These are phyloP conservation scores for Odobenus rosmarus DNA, from an alignment of 2,113 vertebrate species.

Conservation along the genomic window DNA sequence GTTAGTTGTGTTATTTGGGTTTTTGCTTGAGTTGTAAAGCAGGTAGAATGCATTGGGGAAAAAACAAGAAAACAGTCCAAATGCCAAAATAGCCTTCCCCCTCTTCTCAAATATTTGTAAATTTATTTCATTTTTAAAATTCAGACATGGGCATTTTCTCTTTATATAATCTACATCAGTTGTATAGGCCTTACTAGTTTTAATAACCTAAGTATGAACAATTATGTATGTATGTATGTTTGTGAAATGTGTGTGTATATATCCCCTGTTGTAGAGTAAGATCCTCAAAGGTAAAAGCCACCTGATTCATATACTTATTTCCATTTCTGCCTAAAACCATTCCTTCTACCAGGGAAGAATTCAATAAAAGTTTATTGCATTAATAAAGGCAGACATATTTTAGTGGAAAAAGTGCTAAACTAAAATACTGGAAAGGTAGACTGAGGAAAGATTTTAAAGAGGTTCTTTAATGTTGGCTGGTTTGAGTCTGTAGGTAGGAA, in stretches of 20 bases:
- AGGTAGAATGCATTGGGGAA: background rate
- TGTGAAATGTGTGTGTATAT: background rate
- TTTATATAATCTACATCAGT: background rate
- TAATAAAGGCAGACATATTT: background rate
- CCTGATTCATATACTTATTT: background rate
- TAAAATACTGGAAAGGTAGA: background rate
- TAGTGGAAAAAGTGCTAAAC: background rate
- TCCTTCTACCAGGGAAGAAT: background rate
- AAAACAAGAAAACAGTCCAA: too few species aligned
- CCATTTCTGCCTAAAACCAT: background rate
- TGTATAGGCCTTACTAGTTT: background rate
- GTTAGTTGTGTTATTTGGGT: background rate
- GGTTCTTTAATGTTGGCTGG: background rate
- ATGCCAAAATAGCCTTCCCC: background rate
- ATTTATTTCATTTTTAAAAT: background rate
- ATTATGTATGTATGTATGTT: background rate
- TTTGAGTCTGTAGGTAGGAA: constrained; percentile 18
- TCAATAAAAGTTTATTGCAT: background rate
- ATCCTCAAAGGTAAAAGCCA: background rate
- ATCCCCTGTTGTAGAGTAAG: background rate
- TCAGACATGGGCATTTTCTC: background rate
- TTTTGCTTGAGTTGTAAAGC: background rate
- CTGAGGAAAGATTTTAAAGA: background rate
- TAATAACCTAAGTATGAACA: background rate
- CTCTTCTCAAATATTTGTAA: background rate